Base-by-base conservation (phyloP, 2,888 invertebrate species). In the Caenorhabditis sulstoni region DNA sequence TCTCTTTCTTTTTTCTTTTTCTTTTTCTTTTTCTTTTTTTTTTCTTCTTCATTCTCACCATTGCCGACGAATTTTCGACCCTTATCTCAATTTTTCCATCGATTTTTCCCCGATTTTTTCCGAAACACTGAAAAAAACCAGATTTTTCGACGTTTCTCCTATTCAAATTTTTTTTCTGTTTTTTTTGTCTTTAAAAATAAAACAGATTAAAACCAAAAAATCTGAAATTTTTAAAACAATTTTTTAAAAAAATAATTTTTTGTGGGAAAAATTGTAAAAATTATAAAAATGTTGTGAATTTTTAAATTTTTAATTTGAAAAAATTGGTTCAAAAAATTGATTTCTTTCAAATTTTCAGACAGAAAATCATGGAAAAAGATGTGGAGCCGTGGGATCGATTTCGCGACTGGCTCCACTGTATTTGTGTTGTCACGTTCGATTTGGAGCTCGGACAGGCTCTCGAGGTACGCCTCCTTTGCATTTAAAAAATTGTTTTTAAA, bases 351-450 rank as follows among this genome's bases (percentile, higher is more conserved):
- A 3, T 57, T 58, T 45, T 53, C 9, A 29, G n/a, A 12, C 20
- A 22, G 12, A 57, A 16, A 44, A 67, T 71, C 29, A 73, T 78
- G 78, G 78, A 78, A n/a, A 55, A 61, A 18, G 79, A 80, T 35
- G 61, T 76, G 7, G 81, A 82, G 57, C 92, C 92, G 62, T 92
- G 92, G 92, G 92, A 92, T 81, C 85, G 90, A 70, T 92, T 93
- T 91, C 93, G 94, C 70, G 95, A 96, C 91, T 99, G 99, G 99
- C 93, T 99, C 84, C 95, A 97, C 91, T 97, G 97, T 90, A 94
- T 99, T 87, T 97, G 97, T 91, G 95, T 99, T 79, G 97, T 99
- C 59, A 98, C 97, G 11, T 99, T 99, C 92, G 99, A 99, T 92
- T 93, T 99, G 88, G 99, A 99, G 92, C 93, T 99, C 71, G 99